A percentile compares a stretch with the other conserved stretches of the same genome.
Conservation (phyloP, 2,888 invertebrate species). For the Dryobotodes eremita region DNA sequence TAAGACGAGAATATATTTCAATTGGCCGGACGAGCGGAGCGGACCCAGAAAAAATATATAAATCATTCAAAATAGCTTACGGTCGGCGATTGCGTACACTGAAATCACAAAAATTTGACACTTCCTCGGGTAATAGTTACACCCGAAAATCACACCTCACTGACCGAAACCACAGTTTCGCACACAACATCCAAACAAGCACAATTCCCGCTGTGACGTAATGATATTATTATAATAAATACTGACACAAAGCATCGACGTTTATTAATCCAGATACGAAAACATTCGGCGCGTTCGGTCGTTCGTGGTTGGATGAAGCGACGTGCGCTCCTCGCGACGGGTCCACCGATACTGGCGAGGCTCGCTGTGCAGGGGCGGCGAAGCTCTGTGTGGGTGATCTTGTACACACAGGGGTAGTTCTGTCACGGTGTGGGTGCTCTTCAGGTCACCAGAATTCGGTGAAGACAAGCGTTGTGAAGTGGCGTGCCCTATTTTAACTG, state of each 20-base stretch:
- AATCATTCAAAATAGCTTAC: slow-evolving; percentile 74
- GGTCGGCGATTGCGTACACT: slow-evolving; percentile 68
- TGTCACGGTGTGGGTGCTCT: slow-evolving; percentile 80
- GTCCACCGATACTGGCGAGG: slow-evolving; percentile 75
- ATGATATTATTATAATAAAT: slow-evolving; percentile 61
- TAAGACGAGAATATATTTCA: slow-evolving; percentile 64
- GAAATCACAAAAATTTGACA: slow-evolving; percentile 70
- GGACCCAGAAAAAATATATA: slow-evolving; percentile 67
- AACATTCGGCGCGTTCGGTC: slow-evolving; percentile 70
- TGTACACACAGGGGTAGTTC: slow-evolving; percentile 73
- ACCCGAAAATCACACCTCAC: slow-evolving; percentile 69
- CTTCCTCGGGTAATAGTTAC: slow-evolving; percentile 67
- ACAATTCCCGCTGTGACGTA: slow-evolving; percentile 63
- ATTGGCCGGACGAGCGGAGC: slow-evolving; percentile 57
- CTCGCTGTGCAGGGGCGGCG: slow-evolving; percentile 71
- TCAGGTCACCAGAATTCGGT: slow-evolving; percentile 88
- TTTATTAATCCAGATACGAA: slow-evolving; percentile 67
- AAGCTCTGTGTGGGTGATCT: slow-evolving; percentile 64
- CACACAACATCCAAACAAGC: slow-evolving; percentile 60
- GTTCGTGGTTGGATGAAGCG: slow-evolving; percentile 61
- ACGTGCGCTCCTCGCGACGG: slow-evolving; percentile 70
- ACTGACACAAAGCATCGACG: slow-evolving; percentile 67
- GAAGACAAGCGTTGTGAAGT: slow-evolving; percentile 81
- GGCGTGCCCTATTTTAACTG: slow-evolving; percentile 82
- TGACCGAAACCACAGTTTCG: slow-evolving; percentile 61